phyloP scores from a whole-genome alignment of 2,797 vertebrate species.

The Acomys russatus region DNA sequence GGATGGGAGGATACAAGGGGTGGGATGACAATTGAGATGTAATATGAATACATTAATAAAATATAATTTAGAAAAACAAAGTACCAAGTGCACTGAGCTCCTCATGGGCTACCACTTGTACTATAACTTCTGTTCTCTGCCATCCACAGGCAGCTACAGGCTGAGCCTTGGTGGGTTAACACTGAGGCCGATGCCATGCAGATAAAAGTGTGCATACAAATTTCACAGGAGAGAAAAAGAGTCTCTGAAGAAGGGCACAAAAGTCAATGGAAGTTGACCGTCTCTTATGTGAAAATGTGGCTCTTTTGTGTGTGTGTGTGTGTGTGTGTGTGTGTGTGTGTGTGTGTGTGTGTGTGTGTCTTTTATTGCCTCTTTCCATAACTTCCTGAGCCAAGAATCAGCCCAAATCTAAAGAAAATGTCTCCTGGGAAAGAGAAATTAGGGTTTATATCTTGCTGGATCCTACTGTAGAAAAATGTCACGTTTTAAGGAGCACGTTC shows the following conservation, averaged over 20 bases:
- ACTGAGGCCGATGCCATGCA: constrained; percentile 77
- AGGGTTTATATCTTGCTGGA: constrained; percentile 38
- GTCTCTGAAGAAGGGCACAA: constrained; percentile 70
- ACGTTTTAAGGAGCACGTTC: constrained; percentile 57
- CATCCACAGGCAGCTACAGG: constrained; percentile 84
- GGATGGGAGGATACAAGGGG: too few relatives aligned
- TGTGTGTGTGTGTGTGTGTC: too few relatives aligned
- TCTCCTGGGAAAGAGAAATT: constrained; percentile 72
- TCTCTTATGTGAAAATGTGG: constrained; percentile 78
- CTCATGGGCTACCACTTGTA: constrained; percentile 69
- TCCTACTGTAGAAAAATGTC: constrained; percentile 46
- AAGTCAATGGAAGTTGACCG: constrained; percentile 82
- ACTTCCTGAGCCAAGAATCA: constrained; percentile 80
- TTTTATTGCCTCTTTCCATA: constrained; percentile 70
- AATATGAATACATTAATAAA: too few relatives aligned
- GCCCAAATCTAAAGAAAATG: constrained; percentile 80
- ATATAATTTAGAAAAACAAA: constrained; percentile 76
- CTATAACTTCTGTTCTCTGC: constrained; percentile 86
- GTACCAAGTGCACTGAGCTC: constrained; percentile 79
- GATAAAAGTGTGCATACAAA: constrained; percentile 82
- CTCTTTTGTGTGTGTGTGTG: too few relatives aligned
- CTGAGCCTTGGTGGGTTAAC: constrained; percentile 84
- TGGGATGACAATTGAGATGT: too few relatives aligned
- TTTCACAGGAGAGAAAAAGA: constrained; percentile 78
- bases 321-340: too few relatives aligned